Conservation (phyloP, 2,797 vertebrate genomes). For the Lophius americanus region DNA sequence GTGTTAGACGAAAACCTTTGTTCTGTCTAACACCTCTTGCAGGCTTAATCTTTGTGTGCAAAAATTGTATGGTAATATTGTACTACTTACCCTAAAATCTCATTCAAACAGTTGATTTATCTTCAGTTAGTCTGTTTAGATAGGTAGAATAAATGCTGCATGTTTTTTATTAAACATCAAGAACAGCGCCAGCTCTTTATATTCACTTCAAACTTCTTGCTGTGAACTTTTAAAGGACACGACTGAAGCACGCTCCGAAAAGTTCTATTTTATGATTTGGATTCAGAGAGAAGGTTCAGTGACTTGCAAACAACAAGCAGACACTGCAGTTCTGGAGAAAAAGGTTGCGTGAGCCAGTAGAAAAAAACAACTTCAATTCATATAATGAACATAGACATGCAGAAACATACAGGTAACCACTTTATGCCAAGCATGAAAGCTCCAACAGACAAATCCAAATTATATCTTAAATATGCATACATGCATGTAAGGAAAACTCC, state of each 20-base stretch:
- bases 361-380: conserved; percentile 31
- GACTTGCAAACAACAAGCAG: conserved; percentile 11
- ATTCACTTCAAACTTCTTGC: conserved; percentile 43
- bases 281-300: conserved; percentile 44
- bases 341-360: conserved; percentile 25
- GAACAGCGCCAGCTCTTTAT: conserved; percentile 44
- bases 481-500: conserved; percentile 36
- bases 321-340: conserved; percentile 17
- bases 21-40: conserved; percentile 48
- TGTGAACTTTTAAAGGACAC: conserved; percentile 41
- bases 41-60: conserved; percentile 56
- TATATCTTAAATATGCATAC: conserved; percentile 58
- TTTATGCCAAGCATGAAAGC: conserved; percentile 48
- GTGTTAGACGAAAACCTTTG: conserved; percentile 62
- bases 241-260: conserved; percentile 28
- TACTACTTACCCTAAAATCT: conserved; percentile 63
- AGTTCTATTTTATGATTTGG: conserved; percentile 28
- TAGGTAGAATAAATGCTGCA: conserved; percentile 55
- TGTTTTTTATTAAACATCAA: conserved; percentile 43
- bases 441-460: conserved; percentile 42
- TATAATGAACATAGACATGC: conserved; percentile 27
- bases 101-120: conserved; percentile 57
- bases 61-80: conserved; percentile 61
- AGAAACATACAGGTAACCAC: conserved; percentile 50
- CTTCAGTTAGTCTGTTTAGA: conserved; percentile 54